These are phyloP conservation scores for Micropoecilia bifurca DNA, from an alignment of 2,797 vertebrate species.

Conservation along the genomic window DNA sequence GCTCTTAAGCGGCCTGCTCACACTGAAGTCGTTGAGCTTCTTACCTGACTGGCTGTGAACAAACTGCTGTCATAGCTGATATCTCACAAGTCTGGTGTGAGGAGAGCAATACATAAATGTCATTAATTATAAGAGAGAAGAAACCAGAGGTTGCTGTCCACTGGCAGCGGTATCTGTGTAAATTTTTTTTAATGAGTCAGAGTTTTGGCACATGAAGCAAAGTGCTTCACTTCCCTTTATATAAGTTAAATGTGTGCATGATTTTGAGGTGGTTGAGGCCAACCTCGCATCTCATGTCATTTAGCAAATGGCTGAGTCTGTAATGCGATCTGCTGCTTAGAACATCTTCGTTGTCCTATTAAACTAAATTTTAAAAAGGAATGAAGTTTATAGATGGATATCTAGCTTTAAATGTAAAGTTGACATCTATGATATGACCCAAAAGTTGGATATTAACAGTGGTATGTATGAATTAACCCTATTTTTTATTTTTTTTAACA, in stretches of 20 bases:
- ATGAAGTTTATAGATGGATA: neutral
- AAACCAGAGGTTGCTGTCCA: conserved; percentile 29
- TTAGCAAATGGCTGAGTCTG: conserved; percentile 12
- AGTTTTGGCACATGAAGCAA: conserved; percentile 31
- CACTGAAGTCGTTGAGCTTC: conserved; percentile 1
- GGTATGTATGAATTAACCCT: neutral
- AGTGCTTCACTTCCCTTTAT: conserved; percentile 10
- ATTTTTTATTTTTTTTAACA: too few species aligned
- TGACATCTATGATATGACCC: neutral
- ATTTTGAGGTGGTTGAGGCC: conserved; percentile 11
- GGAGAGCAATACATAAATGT: conserved; percentile 17
- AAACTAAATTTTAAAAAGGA: neutral
- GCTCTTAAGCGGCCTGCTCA: conserved; percentile 11
- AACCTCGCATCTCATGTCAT: conserved; percentile 27
- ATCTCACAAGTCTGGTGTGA: conserved; percentile 1
- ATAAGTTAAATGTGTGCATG: conserved; percentile 5
- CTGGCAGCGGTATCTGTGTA: conserved; percentile 1
- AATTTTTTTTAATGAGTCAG: conserved; percentile 17
- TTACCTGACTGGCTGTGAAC: neutral
- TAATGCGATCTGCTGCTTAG: neutral
- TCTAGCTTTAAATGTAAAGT: neutral
- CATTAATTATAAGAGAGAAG: conserved; percentile 26
- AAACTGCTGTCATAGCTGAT: conserved; percentile 2
- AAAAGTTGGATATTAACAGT: neutral
- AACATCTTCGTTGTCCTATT: neutral